Percentiles rank a stretch among this genome's conserved stretches.
Evolutionary conservation across 2,888 invertebrate genomes (phyloP).

Genomic region (Phengaris alcon): DNA sequence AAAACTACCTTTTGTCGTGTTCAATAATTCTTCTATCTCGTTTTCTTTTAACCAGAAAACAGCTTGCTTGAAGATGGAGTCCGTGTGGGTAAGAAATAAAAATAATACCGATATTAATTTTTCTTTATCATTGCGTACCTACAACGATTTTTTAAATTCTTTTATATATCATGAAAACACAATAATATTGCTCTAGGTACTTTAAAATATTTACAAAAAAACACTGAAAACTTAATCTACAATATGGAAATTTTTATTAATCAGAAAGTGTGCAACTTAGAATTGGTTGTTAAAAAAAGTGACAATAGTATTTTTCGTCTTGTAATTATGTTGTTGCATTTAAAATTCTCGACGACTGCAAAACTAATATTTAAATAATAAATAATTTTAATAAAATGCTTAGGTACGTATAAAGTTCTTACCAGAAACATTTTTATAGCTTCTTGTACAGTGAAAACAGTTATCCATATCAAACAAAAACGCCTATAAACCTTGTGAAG

Average conservation of each 20-base stretch:
- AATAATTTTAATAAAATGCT: background rate
- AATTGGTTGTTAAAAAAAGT: no score
- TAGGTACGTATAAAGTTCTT: conserved; percentile 33
- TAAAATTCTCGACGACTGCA: no score
- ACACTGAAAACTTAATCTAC: no score
- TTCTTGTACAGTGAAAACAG: conserved; percentile 51
- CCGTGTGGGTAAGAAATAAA: conserved; percentile 53
- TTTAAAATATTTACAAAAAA: no score
- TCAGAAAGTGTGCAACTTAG: no score
- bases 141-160: conserved; percentile 19
- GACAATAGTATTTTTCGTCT: no score
- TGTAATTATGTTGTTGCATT: no score
- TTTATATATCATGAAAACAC: no score
- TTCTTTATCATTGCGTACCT: conserved; percentile 51
- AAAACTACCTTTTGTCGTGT: conserved; percentile 49
- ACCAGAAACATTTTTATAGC: conserved; percentile 52
- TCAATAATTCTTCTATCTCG: conserved; percentile 48
- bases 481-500: conserved; percentile 48
- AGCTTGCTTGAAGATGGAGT: conserved; percentile 53
- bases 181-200: no score
- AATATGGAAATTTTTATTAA: no score
- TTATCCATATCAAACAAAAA: conserved; percentile 43
- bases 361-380: background rate
- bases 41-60: conserved; percentile 47
- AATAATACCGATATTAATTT: conserved; percentile 56